Evolutionary conservation across 2,888 invertebrate species (phyloP), one percentile per base, ranked within the genome.

Genomic region (Lamproptera curius): DNA sequence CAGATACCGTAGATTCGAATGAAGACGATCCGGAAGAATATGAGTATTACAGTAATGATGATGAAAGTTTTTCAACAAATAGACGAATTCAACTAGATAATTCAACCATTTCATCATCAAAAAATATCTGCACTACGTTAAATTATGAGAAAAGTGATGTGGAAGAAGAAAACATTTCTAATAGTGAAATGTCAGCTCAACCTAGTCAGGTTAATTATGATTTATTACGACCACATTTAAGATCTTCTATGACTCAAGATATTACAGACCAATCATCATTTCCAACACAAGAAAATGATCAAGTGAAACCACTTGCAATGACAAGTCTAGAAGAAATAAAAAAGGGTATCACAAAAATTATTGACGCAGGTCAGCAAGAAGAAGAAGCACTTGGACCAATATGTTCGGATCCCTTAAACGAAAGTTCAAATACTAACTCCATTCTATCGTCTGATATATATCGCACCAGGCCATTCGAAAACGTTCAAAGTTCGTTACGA

Each of bases 261-360:
- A 48, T 56, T 35, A 48, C 61, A 44, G 49, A 61, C 16, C 55
- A 65, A 44, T 62, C 65, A 11, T 44, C 70, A 47, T 67, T 67
- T 20, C 58, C 60, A 10, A n/a, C 16, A 44, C 16, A 39, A 8
- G 15, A 6, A 33, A 15, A 33, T 15, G 11, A 16, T 33, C 34
- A 34, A 4, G 1, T 16, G 1, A 41, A 40, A 31, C 40, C 40
- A 4, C 33, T 50, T 16, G 31, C 35, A 23, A 44, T 50, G 23
- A 44, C 49, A 8, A 50, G 36, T 15, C 54, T 76, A 16, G 67
- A 70, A 42, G 64, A 71, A 16, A 53, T 73, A 4, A 61, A 56
- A 55, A 44, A 61, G 1, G 55, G 58, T 17, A 50, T 75, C 1
- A 55, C 57, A 13, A 59, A 61, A 42, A 56, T 73, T 16, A 70